Evolutionary conservation across 2,113 vertebrate species (phyloP).

Genomic region (Ageneiosus marmoratus): DNA sequence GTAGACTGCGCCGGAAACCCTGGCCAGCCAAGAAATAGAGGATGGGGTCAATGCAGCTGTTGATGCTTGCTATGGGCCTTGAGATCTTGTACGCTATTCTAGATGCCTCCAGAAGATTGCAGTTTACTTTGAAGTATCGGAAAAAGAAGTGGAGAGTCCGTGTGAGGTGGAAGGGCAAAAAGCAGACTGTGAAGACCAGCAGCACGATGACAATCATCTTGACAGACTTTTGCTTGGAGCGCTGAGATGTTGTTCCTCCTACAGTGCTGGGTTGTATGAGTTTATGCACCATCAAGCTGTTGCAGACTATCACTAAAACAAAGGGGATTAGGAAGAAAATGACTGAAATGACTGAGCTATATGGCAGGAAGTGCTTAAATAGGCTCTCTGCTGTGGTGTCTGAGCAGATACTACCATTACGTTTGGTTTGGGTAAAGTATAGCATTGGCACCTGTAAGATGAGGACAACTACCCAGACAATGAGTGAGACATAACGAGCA

Average conservation of each 20-base stretch:
- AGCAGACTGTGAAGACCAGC: slow-evolving; percentile 87
- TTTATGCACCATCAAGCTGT: slow-evolving; percentile 83
- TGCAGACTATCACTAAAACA: slow-evolving; percentile 84
- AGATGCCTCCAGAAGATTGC: slow-evolving; percentile 77
- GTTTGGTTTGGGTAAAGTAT: slow-evolving; percentile 84
- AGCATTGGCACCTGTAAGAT: slow-evolving; percentile 84
- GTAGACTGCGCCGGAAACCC: slow-evolving; percentile 39
- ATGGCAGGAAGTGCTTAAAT: slow-evolving; percentile 84
- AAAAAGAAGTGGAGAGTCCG: slow-evolving; percentile 89
- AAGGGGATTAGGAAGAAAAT: slow-evolving; percentile 88
- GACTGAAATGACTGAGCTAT: slow-evolving; percentile 84
- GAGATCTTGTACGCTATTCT: slow-evolving; percentile 92
- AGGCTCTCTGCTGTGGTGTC: slow-evolving; percentile 87
- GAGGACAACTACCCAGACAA: slow-evolving; percentile 81
- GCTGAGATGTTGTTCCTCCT: slow-evolving; percentile 65
- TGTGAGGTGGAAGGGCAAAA: slow-evolving; percentile 92
- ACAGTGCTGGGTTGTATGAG: slow-evolving; percentile 75
- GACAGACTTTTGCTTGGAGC: slow-evolving; percentile 87
- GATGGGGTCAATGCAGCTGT: slow-evolving; percentile 93
- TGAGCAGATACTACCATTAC: slow-evolving; percentile 75
- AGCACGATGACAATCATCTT: slow-evolving; percentile 92
- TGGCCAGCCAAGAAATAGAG: slow-evolving; percentile 93
- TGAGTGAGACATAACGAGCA: slow-evolving; percentile 73
- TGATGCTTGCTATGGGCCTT: slow-evolving; percentile 87
- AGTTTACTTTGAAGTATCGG: slow-evolving; percentile 81